Evolutionary conservation across 30 jellyfish, hydroid and myxozoan species (phyloP).

Genomic region (Cassiopea xamachana): DNA sequence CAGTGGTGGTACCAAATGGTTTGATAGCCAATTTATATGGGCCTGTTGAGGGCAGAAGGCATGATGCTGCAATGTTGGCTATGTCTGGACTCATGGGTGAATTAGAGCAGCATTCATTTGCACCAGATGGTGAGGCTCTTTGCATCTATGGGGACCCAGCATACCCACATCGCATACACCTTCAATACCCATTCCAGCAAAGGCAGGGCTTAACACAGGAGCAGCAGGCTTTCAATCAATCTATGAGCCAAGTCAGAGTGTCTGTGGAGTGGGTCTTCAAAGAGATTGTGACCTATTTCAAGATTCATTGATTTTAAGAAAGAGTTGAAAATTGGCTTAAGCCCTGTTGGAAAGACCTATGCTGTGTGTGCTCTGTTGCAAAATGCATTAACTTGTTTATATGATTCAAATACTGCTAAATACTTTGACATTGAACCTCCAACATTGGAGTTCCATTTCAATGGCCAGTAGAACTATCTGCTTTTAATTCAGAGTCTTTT

Average conservation of each 20-base stretch:
- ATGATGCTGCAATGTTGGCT: slow-evolving; percentile 59
- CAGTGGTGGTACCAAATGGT: slow-evolving; percentile 43
- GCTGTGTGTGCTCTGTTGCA: slow-evolving; percentile 57
- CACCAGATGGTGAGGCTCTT: slow-evolving; percentile 49
- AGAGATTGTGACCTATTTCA: slow-evolving; percentile 56
- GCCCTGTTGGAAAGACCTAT: slow-evolving; percentile 60
- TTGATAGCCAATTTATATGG: slow-evolving; percentile 37
- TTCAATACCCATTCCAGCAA: neutral
- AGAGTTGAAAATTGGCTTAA: slow-evolving; percentile 49
- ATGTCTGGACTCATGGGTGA: slow-evolving; percentile 40
- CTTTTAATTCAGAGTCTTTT: neutral
- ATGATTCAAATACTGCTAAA: slow-evolving; percentile 18
- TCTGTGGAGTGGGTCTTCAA: slow-evolving; percentile 80
- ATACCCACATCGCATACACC: neutral
- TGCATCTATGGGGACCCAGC: slow-evolving; percentile 65
- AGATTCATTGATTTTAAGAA: slow-evolving; percentile 62
- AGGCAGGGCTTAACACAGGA: slow-evolving; percentile 28
- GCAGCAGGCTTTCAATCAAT: slow-evolving; percentile 34
- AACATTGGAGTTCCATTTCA: neutral
- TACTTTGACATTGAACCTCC: slow-evolving; percentile 22
- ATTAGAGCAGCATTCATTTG: slow-evolving; percentile 29
- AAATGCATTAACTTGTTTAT: slow-evolving; percentile 64
- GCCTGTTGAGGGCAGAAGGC: slow-evolving; percentile 40
- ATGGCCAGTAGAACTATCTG: neutral
- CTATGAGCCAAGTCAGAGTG: slow-evolving; percentile 69